A percentile compares a stretch with the other conserved stretches of the same genome.
Evolutionary conservation across 2,113 vertebrate species (phyloP).

Genomic region (Bucco capensis): DNA sequence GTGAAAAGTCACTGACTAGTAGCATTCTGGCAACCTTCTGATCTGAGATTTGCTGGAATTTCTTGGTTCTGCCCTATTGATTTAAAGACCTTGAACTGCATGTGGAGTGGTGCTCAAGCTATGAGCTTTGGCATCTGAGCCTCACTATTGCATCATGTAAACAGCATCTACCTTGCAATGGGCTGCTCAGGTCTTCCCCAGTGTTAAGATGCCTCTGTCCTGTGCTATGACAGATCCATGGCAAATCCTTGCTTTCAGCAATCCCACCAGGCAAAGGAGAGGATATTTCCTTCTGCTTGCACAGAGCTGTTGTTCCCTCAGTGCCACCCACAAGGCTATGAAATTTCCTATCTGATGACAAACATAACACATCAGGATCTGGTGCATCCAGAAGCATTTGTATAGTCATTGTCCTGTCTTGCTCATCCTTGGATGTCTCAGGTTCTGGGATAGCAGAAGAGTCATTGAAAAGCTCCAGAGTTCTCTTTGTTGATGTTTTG

Average conservation of each 20-base stretch:
- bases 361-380: rapidly evolving
- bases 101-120: rapidly evolving
- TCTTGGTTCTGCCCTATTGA: not conserved
- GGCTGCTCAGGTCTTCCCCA: not conserved
- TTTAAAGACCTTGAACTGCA: not conserved
- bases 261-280: not conserved
- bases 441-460: not conserved
- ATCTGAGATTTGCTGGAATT: not conserved
- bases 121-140: not conserved
- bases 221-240: not conserved
- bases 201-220: not conserved
- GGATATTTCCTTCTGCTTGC: not conserved
- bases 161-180: not conserved
- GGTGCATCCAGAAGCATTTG: not conserved
- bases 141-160: not conserved
- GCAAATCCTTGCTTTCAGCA: not conserved
- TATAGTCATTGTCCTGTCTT: not conserved
- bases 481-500: not conserved
- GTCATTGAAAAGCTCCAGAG: not conserved
- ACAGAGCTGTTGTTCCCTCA: not conserved
- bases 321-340: not conserved
- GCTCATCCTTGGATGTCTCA: not conserved
- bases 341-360: rapidly evolving
- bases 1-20: not conserved
- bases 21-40: not conserved